These are phyloP conservation scores for Phenganax marumi DNA, from an alignment of 92 coral and sea anemone species.

Conservation along the genomic window DNA sequence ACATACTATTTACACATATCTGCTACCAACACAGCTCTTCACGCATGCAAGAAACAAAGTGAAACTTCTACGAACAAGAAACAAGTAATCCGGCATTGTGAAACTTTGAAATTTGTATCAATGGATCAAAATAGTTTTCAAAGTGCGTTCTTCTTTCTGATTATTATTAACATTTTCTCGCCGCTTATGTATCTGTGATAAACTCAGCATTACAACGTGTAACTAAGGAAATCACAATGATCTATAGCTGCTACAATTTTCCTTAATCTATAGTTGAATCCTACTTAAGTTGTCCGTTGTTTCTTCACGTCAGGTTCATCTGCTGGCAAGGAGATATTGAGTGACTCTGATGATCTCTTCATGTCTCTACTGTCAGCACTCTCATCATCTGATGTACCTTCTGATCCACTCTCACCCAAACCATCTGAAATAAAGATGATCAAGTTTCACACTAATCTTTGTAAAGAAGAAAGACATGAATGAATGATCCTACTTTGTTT, in stretches of 20 bases:
- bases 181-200: no score
- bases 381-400: conserved; percentile 28
- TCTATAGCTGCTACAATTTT: neutral
- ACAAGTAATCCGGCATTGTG: neutral
- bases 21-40: neutral
- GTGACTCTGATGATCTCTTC: neutral
- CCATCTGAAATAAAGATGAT: conserved; percentile 18
- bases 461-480: neutral
- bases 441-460: neutral
- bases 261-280: neutral
- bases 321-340: neutral
- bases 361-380: conserved; percentile 10
- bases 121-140: neutral
- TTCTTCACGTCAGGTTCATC: conserved; percentile 42
- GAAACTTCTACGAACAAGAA: no score
- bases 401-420: conserved; percentile 36
- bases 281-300: conserved; percentile 42
- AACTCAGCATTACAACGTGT: neutral
- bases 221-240: neutral
- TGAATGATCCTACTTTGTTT: conserved; percentile 19
- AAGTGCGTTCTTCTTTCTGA: neutral
- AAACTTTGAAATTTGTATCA: neutral
- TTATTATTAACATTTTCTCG: neutral
- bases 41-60: neutral
- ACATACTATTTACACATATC: neutral